phyloP scores from a whole-genome alignment of 2,113 vertebrate species.

The Zeus faber region DNA sequence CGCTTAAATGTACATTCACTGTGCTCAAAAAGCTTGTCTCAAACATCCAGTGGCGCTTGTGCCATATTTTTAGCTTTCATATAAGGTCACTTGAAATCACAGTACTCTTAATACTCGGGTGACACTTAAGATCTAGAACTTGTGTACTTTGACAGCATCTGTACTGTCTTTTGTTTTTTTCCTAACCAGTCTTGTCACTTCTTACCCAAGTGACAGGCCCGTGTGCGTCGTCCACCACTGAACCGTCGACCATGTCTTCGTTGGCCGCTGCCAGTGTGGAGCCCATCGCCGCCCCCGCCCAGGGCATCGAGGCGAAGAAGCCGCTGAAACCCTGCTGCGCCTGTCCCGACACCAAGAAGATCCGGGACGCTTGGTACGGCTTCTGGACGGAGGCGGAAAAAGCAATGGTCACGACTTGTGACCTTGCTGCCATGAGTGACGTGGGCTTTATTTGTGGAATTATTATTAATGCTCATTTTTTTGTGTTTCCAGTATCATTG shows the following conservation, averaged over 20 bases:
- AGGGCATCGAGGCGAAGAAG: slow-evolving; percentile 76
- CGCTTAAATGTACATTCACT: too few species aligned
- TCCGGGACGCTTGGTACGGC: slow-evolving; percentile 86
- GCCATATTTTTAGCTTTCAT: too few species aligned
- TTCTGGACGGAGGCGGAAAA: neutral
- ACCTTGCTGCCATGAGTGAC: neutral
- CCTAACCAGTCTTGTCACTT: too few species aligned
- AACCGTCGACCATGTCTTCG: slow-evolving; percentile 75
- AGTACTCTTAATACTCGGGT: too few species aligned
- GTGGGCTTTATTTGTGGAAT: neutral
- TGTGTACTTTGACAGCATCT: too few species aligned
- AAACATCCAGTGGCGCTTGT: too few species aligned
- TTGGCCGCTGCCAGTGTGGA: slow-evolving; percentile 76
- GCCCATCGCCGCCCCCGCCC: slow-evolving; percentile 41
- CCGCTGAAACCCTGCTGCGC: slow-evolving; percentile 93
- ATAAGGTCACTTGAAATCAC: too few species aligned
- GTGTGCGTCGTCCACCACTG: too few species aligned
- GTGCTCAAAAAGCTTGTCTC: too few species aligned
- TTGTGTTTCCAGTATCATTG: slow-evolving; percentile 84
- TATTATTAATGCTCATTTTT: neutral
- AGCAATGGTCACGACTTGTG: neutral
- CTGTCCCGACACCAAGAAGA: slow-evolving; percentile 95
- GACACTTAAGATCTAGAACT: too few species aligned
- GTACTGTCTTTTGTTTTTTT: too few species aligned
- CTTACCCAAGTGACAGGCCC: too few species aligned